phyloP scores from a whole-genome alignment of 2,797 vertebrate genomes.

The Acipenser ruthenus region DNA sequence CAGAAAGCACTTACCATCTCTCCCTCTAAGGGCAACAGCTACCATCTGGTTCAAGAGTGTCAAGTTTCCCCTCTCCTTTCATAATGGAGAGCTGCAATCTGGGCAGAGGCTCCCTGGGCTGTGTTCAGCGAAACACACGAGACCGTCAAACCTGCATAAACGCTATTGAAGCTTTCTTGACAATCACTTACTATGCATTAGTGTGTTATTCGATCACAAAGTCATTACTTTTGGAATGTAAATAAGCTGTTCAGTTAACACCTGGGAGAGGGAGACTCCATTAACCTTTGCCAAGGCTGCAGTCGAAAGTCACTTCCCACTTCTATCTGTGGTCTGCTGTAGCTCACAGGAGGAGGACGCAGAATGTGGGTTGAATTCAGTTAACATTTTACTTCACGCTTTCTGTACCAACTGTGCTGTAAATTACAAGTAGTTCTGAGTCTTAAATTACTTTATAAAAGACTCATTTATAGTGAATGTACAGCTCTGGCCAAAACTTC shows the following conservation, averaged over 20 bases:
- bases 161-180: not conserved
- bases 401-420: too few relatives aligned
- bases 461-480: too few relatives aligned
- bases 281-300: too few relatives aligned
- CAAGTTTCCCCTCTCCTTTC: conserved; percentile 16
- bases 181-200: not conserved
- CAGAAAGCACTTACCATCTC: conserved; percentile 24
- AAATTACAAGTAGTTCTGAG: too few relatives aligned
- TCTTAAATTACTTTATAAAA: too few relatives aligned
- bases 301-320: too few relatives aligned
- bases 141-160: not conserved
- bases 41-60: conserved; percentile 18
- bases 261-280: not conserved
- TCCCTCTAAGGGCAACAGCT: conserved; percentile 15
- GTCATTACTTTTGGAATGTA: conserved; percentile 8
- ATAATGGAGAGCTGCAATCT: not conserved
- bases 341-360: too few relatives aligned
- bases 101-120: not conserved
- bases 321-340: too few relatives aligned
- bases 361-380: too few relatives aligned
- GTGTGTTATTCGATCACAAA: not conserved
- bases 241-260: conserved; percentile 1
- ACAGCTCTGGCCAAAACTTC: too few relatives aligned
- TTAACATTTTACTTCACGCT: too few relatives aligned
- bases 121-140: not conserved